Evolutionary conservation across 2,113 vertebrate genomes (phyloP).

Genomic region (Corydoras sp.): DNA sequence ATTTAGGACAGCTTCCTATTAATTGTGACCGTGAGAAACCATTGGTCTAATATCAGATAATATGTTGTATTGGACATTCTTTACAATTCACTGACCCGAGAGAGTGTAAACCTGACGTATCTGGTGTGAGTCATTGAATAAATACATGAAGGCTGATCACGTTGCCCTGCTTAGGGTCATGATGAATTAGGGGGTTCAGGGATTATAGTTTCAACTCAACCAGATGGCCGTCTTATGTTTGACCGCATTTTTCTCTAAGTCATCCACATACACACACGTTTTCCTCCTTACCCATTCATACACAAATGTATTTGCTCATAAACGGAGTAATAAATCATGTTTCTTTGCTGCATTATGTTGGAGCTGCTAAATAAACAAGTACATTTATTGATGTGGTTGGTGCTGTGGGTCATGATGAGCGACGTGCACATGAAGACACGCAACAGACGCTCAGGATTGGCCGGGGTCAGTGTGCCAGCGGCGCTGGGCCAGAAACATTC

Average conservation of each 20-base stretch:
- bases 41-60: no score
- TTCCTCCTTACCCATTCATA: constrained; percentile 22
- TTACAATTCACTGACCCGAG: background rate
- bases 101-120: background rate
- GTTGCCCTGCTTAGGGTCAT: constrained; percentile 28
- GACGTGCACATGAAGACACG: constrained; percentile 17
- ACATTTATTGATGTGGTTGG: constrained; percentile 9
- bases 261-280: background rate
- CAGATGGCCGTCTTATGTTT: constrained; percentile 37
- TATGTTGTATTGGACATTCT: no score
- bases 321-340: constrained; percentile 27
- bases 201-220: constrained; percentile 34
- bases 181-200: constrained; percentile 37
- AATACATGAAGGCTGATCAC: constrained; percentile 31
- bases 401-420: constrained; percentile 9
- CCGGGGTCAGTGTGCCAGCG: constrained; percentile 38
- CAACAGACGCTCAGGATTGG: constrained; percentile 34
- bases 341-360: background rate
- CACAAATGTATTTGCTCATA: constrained; percentile 14
- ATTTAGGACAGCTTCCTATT: no score
- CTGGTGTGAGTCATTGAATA: constrained; percentile 7
- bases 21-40: no score
- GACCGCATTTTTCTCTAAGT: constrained; percentile 25
- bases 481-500: constrained; percentile 36
- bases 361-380: background rate